Base-by-base conservation (phyloP, 2,113 vertebrate species). In the Amblyornis subalaris region DNA sequence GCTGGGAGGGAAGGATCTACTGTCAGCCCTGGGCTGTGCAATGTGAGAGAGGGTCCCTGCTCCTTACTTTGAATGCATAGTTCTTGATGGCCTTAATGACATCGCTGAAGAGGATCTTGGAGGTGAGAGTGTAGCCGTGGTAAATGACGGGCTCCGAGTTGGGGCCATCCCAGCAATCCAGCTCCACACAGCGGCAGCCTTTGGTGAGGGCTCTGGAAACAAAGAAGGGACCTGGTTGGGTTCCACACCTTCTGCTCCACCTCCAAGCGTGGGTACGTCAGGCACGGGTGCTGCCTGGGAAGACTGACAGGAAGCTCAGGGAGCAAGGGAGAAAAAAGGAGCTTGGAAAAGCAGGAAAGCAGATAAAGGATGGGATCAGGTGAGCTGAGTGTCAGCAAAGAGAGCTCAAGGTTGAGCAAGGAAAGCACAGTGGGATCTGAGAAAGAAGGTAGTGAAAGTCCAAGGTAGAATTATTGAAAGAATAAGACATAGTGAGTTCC, bases 101-200 rank as follows among this genome's bases (percentile, higher is more conserved):
- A 3, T 99, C 99, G 1, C 96, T 98, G 96, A 99, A 99, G 86
- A 99, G 98, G 90, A 99, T 98, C 97, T 99, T 99, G 95, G 99
- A 99, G 45, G 99, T 99, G 85, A 99, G 98, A 0, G 99, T 99
- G 96, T 99, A 98, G 78, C 99, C 99, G 2, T 99, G 99, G 95
- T 99, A 99, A 95, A 99, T 98, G 26, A 99, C 7, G 0, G 99
- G 99, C 67, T 99, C 99, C 2, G 97, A 98, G 51, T 99, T 98
- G 18, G 98, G 93, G 17, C 99, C 99, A 0, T 99, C 99, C 99
- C 99, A 99, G 94, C 98, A 99, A 95, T 99, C 99, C 42, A 99
- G 97, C 77, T 99, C 99, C 97, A 99, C 96, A 48, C 99, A 99
- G 88, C 99, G 99, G 64, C 99, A 99, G 93, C 99, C 98, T 97